A percentile compares a stretch with the other conserved stretches of the same genome.
Conservation (phyloP, 2,888 invertebrate species). For the Trichopoda pennipes region DNA sequence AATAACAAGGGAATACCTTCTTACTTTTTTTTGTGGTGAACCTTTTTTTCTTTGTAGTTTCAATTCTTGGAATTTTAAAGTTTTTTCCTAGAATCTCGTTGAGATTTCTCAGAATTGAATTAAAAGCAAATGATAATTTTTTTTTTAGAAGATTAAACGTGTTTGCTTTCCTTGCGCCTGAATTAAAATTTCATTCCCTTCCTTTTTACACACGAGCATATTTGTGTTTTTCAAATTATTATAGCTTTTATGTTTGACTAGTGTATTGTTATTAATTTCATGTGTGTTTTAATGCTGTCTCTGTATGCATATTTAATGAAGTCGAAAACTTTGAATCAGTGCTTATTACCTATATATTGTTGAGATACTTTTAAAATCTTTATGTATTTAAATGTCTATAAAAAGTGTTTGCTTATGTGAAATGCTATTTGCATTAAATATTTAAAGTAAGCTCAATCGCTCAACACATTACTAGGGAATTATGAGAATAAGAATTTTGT, state of each 20-base stretch:
- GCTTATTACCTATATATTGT: too few species aligned
- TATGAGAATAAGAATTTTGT: too few species aligned
- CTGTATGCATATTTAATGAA: slow-evolving; percentile 63
- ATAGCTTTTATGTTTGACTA: background rate
- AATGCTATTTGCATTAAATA: background rate
- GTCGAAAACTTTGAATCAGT: slow-evolving; percentile 55
- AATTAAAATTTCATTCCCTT: slow-evolving; percentile 58
- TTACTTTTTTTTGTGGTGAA: slow-evolving; percentile 27
- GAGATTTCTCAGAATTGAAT: slow-evolving; percentile 71
- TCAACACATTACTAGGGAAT: too few species aligned
- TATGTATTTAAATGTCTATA: background rate
- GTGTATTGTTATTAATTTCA: background rate
- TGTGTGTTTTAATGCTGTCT: slow-evolving; percentile 6
- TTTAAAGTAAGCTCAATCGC: too few species aligned
- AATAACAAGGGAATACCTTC: slow-evolving; percentile 77
- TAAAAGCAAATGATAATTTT: slow-evolving; percentile 69
- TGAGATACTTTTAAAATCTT: background rate
- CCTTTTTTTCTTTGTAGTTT: slow-evolving; percentile 65
- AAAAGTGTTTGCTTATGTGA: background rate
- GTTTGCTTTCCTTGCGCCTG: slow-evolving; percentile 26
- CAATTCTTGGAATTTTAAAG: slow-evolving; percentile 78
- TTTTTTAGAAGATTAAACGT: slow-evolving; percentile 33
- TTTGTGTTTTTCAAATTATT: slow-evolving; percentile 51
- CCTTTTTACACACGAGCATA: slow-evolving; percentile 40
- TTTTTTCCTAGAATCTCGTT: slow-evolving; percentile 78